Conservation (phyloP, 2,888 invertebrate genomes). For the Leptopilina drosophilae region DNA sequence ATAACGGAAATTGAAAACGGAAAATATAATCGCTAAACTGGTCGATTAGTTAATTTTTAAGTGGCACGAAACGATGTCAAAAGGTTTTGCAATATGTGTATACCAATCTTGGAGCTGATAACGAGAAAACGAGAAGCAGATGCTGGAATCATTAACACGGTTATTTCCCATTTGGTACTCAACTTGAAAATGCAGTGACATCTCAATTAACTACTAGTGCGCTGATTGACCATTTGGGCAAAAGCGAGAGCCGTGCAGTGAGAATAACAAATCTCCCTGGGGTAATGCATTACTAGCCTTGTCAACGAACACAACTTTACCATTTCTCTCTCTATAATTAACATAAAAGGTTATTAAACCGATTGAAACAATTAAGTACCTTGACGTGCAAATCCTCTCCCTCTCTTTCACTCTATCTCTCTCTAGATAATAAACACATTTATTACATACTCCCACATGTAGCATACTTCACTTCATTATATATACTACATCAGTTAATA, state of each 20-base stretch:
- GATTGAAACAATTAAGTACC: not conserved
- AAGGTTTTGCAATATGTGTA: not conserved
- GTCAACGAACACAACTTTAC: slow-evolving; percentile 15
- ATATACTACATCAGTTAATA: too few species aligned
- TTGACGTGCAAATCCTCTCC: not conserved
- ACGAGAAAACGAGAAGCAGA: slow-evolving; percentile 25
- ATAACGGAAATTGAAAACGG: too few species aligned
- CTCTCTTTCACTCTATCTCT: not conserved
- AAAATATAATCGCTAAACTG: too few species aligned
- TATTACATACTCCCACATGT: too few species aligned
- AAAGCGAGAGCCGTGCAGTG: slow-evolving; percentile 13
- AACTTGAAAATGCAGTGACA: slow-evolving; percentile 39
- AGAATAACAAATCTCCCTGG: slow-evolving; percentile 34
- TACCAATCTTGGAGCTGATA: slow-evolving; percentile 23
- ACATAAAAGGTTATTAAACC: slow-evolving; percentile 27
- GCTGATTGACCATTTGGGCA: slow-evolving; percentile 37
- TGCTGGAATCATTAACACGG: slow-evolving; percentile 29
- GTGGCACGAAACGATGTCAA: too few species aligned
- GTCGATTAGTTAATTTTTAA: not conserved
- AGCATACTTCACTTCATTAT: too few species aligned
- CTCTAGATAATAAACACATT: too few species aligned
- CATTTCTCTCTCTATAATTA: not conserved
- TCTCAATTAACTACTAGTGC: slow-evolving; percentile 39
- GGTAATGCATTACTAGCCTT: slow-evolving; percentile 16
- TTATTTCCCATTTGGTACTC: slow-evolving; percentile 19